Base-by-base conservation (phyloP, 2,797 vertebrate species). In the Arnoldichthys spilopterus region DNA sequence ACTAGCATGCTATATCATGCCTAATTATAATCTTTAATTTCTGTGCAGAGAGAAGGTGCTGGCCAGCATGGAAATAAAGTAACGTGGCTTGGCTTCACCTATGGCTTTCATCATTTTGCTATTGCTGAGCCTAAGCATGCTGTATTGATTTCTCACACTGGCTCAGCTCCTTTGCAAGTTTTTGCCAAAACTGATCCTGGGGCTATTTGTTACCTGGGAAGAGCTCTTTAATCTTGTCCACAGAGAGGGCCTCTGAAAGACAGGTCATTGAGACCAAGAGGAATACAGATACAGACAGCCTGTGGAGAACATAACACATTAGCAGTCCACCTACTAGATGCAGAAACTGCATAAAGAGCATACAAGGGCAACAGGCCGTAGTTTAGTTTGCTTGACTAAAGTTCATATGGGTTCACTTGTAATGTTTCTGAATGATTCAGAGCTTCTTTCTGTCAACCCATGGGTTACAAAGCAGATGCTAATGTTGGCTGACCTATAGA, bases 211-310 rank as follows among this genome's bases (percentile, higher is more conserved):
- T 80, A 91, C 90, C 88, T 84, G 84, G 74, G 26, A 26, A 32
- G 45, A 82, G 70, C 5, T 28, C 13, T 71, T 63, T 80, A 18
- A 59, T 62, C 30, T n/a, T 70, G 28, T 82, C 83, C 53, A 79
- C 51, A 18, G 78, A n/a, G n/a, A 20, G 66, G 71, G 76, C 49
- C 69, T 86, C 80, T 78, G 83, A 73, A 69, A 84, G 45, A 70
- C 82, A 84, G 78, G 76, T 34, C 56, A 74, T 77, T 0, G 22
- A 67, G 61, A 83, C 77, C 75, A 90, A 56, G 30, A 91, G 45
- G 26, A 89, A 75, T 74, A 86, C 64, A 22, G 81, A 30, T 49
- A 84, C 26, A 59, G 80, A 84, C 45, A 87, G 81, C 88, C 92
- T 93, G 62, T 49, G 7, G 22, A 83, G 30, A 85, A 74, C 20